A percentile compares a stretch with the other conserved stretches of the same genome.
Evolutionary conservation across 2,888 invertebrate species (phyloP).

Genomic region (Prenolepis imparis): DNA sequence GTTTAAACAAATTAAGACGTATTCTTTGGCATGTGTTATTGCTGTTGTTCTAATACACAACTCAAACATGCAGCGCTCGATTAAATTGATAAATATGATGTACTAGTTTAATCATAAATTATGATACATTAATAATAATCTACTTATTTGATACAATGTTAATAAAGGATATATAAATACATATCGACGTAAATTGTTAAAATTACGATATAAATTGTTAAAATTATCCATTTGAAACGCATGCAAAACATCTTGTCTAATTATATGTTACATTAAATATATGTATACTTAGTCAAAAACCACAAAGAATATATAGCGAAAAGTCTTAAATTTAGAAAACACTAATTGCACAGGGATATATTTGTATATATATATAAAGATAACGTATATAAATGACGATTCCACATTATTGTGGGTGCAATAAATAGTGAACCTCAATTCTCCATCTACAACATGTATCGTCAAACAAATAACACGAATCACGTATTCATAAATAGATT

Average conservation of each 20-base stretch:
- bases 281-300: constrained; percentile 31
- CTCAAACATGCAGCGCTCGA: background rate
- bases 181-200: constrained; percentile 61
- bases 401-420: constrained; percentile 34
- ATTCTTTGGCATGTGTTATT: constrained; percentile 14
- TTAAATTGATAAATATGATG: constrained; percentile 45
- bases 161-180: constrained; percentile 25
- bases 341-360: constrained; percentile 71
- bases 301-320: constrained; percentile 66
- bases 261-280: constrained; percentile 66
- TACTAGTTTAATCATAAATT: constrained; percentile 7
- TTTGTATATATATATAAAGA: constrained; percentile 55
- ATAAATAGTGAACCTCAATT: constrained; percentile 15
- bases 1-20: background rate
- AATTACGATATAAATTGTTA: constrained; percentile 67
- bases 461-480: constrained; percentile 59
- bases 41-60: background rate
- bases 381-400: constrained; percentile 68
- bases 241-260: constrained; percentile 67
- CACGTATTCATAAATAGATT: constrained; percentile 59
- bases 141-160: constrained; percentile 11
- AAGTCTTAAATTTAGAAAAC: constrained; percentile 75
- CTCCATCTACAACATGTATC: constrained; percentile 57
- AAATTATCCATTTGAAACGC: constrained; percentile 72
- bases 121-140: constrained; percentile 8